Conservation (phyloP, 2,888 invertebrate species). For the Epinotia bilunana region DNA sequence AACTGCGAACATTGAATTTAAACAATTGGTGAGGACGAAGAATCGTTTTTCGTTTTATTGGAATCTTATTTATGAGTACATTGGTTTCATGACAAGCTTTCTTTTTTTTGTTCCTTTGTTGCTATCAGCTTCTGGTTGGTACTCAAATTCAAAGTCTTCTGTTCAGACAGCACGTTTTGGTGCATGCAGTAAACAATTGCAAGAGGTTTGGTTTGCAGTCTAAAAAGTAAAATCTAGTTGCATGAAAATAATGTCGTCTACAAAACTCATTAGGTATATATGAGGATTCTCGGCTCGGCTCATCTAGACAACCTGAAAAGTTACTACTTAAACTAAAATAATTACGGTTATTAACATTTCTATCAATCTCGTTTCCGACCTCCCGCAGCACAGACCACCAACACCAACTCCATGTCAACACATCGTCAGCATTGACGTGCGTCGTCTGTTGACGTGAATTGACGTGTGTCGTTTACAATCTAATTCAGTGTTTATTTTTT, state of each 20-base stretch:
- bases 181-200: too few species aligned
- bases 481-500: neutral
- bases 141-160: neutral
- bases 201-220: too few species aligned
- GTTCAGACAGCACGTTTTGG: too few species aligned
- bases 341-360: neutral
- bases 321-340: neutral
- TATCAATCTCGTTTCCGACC: slow-evolving; percentile 2
- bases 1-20: neutral
- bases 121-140: neutral
- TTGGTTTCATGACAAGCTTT: neutral
- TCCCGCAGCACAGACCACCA: neutral
- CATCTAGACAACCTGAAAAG: too few species aligned
- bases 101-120: neutral
- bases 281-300: too few species aligned
- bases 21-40: neutral
- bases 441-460: neutral
- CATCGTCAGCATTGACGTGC: slow-evolving; percentile 6
- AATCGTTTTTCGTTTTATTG: neutral
- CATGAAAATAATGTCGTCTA: too few species aligned
- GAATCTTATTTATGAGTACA: neutral
- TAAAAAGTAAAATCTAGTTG: too few species aligned
- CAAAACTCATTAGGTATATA: too few species aligned
- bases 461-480: slow-evolving; percentile 3
- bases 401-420: neutral